Evolutionary conservation across 2,888 invertebrate species (phyloP), one percentile per base, ranked within the genome.

Genomic region (Ennomos erosarius): DNA sequence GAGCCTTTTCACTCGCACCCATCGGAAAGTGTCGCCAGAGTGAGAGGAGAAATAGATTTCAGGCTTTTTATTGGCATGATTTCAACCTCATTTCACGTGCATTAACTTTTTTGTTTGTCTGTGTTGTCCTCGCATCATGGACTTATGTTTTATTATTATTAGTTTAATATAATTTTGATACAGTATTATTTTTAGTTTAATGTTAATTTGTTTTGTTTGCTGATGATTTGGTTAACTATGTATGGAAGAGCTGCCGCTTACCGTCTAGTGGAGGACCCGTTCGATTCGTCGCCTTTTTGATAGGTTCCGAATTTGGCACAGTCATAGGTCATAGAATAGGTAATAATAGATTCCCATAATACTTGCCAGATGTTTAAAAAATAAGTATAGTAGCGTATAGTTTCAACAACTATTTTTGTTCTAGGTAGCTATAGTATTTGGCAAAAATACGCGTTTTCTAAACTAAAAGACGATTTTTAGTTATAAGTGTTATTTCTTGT

Each of bases 401-500:
- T 26, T 26, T 26, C 26, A 26, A 26, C 26, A 0, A 26, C 26
- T 6, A 26, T 26, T 26, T 26, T 6, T 26, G 26, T 6, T 26
- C 6, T 26, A 16, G 16, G 16, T 16, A 16, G 16, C 16, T 16
- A 16, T 16, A 6, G 26, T 26, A 4, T 26, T 26, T 0, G 34
- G n/a, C 16, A 8, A 45, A 37, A 52, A 12, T 40, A 40, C 42
- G 42, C 26, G 26, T 37, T 36, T 46, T 53, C 39, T 46, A 48
- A 43, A 12, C 55, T 49, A 50, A 59, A 59, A 59, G 59, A 59
- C 59, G 59, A 46, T 49, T 59, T 37, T 51, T 55, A 59, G 50
- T 42, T 53, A 49, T 59, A 59, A 59, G 59, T 59, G 54, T 55
- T 59, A 50, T 55, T 42, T 53, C 48, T 59, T 59, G 42, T 55